Conservation (phyloP, 2,113 vertebrate species). For the Sapayoa aenigma region DNA sequence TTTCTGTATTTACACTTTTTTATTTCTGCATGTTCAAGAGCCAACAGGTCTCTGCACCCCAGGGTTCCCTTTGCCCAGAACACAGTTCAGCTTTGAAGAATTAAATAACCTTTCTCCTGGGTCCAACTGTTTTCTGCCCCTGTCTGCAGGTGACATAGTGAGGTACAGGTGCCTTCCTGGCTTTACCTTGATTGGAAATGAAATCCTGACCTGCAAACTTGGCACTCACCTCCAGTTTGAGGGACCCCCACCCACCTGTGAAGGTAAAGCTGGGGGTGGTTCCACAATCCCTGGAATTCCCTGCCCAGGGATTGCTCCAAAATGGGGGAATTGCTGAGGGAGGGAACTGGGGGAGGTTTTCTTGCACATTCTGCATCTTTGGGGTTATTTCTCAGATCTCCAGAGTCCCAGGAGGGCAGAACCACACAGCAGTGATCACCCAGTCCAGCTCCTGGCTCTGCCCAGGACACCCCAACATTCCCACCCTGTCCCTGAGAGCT, state of each 20-base stretch:
- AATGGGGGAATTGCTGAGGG: fast-evolving
- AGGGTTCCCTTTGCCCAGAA: background rate
- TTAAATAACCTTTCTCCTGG: background rate
- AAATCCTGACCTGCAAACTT: slow-evolving; percentile 89
- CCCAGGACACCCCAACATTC: background rate
- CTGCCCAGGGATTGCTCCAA: background rate
- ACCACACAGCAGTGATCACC: background rate
- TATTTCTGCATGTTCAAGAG: fast-evolving
- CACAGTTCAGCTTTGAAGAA: fast-evolving
- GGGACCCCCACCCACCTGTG: slow-evolving; percentile 90
- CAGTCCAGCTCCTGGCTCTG: background rate
- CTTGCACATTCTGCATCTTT: background rate
- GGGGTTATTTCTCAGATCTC: background rate
- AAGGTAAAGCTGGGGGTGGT: slow-evolving; percentile 75
- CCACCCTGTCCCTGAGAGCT: background rate
- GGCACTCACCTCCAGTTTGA: slow-evolving; percentile 90
- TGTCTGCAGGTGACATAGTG: slow-evolving; percentile 85
- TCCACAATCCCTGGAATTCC: background rate
- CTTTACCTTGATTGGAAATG: slow-evolving; percentile 87
- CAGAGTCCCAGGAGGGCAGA: background rate
- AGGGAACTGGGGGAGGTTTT: background rate
- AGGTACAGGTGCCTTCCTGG: slow-evolving; percentile 92
- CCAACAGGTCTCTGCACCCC: fast-evolving
- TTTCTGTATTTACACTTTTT: background rate
- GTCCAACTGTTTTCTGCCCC: background rate